Conservation (phyloP, 2,113 vertebrate genomes). For the Peromyscus californicus region DNA sequence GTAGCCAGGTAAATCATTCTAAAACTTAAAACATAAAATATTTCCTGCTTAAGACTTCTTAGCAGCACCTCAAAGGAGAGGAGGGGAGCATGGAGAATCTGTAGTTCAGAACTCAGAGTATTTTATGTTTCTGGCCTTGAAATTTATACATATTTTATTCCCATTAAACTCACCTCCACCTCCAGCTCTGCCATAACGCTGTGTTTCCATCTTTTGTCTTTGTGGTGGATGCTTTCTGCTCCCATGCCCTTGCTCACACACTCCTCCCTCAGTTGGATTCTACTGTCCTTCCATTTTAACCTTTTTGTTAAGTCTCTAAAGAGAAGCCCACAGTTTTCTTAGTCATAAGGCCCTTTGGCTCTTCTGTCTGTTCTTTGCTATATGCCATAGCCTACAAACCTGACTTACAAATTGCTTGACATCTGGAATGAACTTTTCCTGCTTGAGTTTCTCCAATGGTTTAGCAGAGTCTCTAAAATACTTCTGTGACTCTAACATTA, state of each 20-base stretch:
- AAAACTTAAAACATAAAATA: conserved; percentile 39
- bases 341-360: neutral
- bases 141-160: neutral
- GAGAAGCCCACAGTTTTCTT: neutral
- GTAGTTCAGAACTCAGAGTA: neutral
- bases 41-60: neutral
- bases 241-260: neutral
- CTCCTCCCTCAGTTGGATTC: neutral
- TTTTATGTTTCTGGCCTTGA: neutral
- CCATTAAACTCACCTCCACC: neutral
- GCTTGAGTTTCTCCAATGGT: neutral
- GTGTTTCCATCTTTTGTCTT: neutral
- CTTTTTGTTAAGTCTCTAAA: neutral
- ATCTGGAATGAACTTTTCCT: neutral
- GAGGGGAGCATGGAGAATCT: neutral
- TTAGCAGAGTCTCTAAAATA: neutral
- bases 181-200: neutral
- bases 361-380: neutral
- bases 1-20: conserved; percentile 52
- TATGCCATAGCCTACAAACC: neutral
- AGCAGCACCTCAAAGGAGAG: neutral
- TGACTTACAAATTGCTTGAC: neutral
- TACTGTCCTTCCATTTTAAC: conserved; percentile 19
- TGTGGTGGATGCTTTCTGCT: neutral
- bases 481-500: neutral